Evolutionary conservation across 2,888 invertebrate genomes (phyloP).

Genomic region (Crocallis elinguaria): DNA sequence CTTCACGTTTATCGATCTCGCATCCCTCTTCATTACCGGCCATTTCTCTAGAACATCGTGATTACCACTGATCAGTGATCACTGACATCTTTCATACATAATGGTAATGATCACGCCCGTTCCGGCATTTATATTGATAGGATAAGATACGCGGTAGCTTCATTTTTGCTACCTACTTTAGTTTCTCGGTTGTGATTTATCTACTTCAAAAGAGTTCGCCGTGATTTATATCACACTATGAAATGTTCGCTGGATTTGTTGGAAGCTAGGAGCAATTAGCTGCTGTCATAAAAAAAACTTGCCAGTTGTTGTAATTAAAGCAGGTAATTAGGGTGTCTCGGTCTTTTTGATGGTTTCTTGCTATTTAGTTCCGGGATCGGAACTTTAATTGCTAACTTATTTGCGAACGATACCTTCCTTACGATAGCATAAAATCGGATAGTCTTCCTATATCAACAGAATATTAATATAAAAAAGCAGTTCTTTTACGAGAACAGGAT

Average conservation of each 20-base stretch:
- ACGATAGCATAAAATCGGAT: too few species aligned
- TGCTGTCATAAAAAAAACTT: neutral
- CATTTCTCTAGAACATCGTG: constrained; percentile 11
- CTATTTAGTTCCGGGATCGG: too few species aligned
- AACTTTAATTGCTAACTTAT: too few species aligned
- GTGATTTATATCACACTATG: constrained; percentile 10
- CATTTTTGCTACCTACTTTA: constrained; percentile 6
- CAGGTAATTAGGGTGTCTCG: too few species aligned
- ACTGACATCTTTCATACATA: constrained; percentile 11
- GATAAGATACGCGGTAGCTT: constrained; percentile 12
- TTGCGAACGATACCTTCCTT: too few species aligned
- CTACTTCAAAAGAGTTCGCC: neutral
- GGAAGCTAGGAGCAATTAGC: constrained; percentile 3
- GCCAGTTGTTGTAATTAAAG: too few species aligned
- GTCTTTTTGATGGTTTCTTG: too few species aligned
- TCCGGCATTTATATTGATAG: constrained; percentile 23
- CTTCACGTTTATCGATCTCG: neutral
- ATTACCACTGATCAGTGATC: neutral
- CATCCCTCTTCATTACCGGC: constrained; percentile 2
- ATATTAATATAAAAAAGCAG: too few species aligned
- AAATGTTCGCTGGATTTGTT: constrained; percentile 11
- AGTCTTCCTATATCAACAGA: too few species aligned
- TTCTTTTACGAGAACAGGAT: too few species aligned
- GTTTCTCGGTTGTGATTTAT: constrained; percentile 15
- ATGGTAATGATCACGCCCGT: constrained; percentile 17